Conservation (phyloP, 2,888 invertebrate genomes). For the Nycteola revayana region DNA sequence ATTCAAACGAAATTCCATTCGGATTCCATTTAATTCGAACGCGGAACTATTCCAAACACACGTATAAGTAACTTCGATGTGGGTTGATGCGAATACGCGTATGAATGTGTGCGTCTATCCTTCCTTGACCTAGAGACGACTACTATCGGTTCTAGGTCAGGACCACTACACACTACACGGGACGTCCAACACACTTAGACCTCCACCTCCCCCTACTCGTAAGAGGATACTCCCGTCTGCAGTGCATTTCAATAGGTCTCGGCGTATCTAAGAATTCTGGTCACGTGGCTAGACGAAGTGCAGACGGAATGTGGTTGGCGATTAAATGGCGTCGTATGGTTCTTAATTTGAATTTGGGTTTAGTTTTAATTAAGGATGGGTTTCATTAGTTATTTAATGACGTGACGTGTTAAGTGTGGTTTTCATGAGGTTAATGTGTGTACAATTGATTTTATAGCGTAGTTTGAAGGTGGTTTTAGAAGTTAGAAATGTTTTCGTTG, state of each 20-base stretch:
- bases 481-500: no score
- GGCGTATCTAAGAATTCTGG: constrained; percentile 47
- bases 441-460: no score
- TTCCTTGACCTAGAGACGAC: constrained; percentile 78
- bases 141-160: constrained; percentile 78
- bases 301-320: constrained; percentile 57
- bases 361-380: constrained; percentile 44
- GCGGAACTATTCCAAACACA: constrained; percentile 21
- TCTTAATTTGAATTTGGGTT: constrained; percentile 36
- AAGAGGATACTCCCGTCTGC: constrained; percentile 15
- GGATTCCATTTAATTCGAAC: constrained; percentile 23
- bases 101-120: constrained; percentile 72
- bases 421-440: no score
- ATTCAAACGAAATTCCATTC: constrained; percentile 19
- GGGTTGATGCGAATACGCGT: constrained; percentile 20
- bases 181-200: constrained; percentile 44
- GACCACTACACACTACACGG: constrained; percentile 69
- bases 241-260: constrained; percentile 46
- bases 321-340: constrained; percentile 26
- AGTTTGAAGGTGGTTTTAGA: no score
- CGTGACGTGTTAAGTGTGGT: no score
- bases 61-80: constrained; percentile 1
- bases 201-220: constrained; percentile 34
- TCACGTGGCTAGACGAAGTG: constrained; percentile 66
- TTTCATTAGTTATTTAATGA: constrained; percentile 36